phyloP scores from a whole-genome alignment of 2,113 vertebrate species.

The Ophiodon elongatus region DNA sequence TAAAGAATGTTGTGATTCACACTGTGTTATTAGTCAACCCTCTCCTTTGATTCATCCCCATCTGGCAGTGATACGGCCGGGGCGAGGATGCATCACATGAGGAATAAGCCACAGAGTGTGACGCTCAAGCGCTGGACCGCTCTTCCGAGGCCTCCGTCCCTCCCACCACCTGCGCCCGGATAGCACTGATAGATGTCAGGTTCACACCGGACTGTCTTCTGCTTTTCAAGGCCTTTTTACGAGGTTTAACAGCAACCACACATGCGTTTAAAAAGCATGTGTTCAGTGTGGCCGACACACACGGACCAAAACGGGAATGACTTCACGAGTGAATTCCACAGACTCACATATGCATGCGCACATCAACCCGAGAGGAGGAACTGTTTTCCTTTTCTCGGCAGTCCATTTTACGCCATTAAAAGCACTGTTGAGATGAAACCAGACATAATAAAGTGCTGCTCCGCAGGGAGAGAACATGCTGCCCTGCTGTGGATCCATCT shows the following conservation, averaged over 20 bases:
- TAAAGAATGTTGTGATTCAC: conserved; percentile 73
- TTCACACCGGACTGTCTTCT: conserved; percentile 51
- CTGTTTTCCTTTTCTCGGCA: conserved; percentile 32
- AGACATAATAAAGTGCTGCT: conserved; percentile 70
- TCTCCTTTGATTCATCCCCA: conserved; percentile 75
- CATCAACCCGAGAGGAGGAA: conserved; percentile 10
- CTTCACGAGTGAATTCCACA: conserved; percentile 61
- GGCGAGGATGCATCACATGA: conserved; percentile 60
- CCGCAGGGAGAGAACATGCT: conserved; percentile 49
- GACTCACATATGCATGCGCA: conserved; percentile 43
- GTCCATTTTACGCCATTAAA: conserved; percentile 56
- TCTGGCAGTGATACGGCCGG: conserved; percentile 65
- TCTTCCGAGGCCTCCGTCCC: not conserved
- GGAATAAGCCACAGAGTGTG: conserved; percentile 46
- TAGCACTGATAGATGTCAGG: conserved; percentile 19
- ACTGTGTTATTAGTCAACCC: conserved; percentile 69
- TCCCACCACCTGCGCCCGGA: conserved; percentile 39
- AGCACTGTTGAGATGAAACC: conserved; percentile 50
- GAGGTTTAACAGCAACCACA: conserved; percentile 53
- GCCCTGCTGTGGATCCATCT: conserved; percentile 55
- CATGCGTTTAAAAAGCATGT: conserved; percentile 39
- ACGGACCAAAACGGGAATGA: conserved; percentile 51
- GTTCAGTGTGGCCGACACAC: conserved; percentile 39
- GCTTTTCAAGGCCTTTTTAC: conserved; percentile 46
- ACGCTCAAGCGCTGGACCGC: conserved; percentile 31